These are phyloP conservation scores for Sminthopsis crassicaudata DNA, from an alignment of 2,113 vertebrate species.

Conservation along the genomic window DNA sequence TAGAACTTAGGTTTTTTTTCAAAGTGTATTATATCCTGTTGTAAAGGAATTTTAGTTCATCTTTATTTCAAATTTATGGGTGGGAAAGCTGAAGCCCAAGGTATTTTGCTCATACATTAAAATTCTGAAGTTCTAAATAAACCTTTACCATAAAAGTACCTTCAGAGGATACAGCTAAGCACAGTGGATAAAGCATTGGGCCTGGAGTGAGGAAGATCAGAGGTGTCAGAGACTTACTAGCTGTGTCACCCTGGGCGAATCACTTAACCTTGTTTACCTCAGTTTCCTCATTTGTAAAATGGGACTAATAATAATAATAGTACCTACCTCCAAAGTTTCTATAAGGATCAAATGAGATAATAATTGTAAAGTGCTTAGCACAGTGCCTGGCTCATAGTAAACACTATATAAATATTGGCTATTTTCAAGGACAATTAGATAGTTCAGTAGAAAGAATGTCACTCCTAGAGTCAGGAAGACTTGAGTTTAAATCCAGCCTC, in stretches of 20 bases:
- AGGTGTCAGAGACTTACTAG: background rate
- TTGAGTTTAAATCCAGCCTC: no score
- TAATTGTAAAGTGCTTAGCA: no score
- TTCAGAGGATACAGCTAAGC: background rate
- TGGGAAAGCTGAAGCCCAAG: slow-evolving; percentile 3
- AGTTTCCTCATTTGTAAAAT: no score
- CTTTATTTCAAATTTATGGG: slow-evolving; percentile 19
- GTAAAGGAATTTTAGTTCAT: slow-evolving; percentile 28
- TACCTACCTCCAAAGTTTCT: no score
- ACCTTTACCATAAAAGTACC: background rate
- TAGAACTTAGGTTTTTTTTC: background rate
- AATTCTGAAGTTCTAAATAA: background rate
- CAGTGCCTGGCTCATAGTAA: no score
- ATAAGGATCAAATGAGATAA: no score
- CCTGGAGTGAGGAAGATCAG: background rate
- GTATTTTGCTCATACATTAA: background rate
- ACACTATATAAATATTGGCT: no score
- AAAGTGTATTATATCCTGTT: background rate
- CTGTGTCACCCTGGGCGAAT: background rate
- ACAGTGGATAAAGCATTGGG: background rate
- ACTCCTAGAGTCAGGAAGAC: no score
- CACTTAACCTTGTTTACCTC: background rate
- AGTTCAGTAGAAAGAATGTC: no score
- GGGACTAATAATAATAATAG: no score
- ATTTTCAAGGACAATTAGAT: no score